Base-by-base conservation (phyloP, 2,888 invertebrate genomes). In the Thyatira batis region DNA sequence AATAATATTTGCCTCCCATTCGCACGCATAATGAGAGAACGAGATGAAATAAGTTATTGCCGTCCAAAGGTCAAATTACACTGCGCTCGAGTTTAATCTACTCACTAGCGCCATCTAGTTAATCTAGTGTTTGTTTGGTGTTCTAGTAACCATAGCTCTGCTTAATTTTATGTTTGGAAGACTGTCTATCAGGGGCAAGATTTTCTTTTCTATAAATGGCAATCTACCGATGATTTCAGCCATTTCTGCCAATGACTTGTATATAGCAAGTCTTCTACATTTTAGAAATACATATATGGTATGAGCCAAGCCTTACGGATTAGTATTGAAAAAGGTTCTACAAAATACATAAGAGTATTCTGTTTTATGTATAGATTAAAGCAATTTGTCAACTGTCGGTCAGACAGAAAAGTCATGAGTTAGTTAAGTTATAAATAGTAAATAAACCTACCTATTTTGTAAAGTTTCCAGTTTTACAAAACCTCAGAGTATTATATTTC, bases 401-500 rank as follows among this genome's bases (percentile, higher is more conserved):
- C 11, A 28, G 27, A 11, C 25, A 20, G 44, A 27, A 11, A 44
- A 17, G 20, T 44, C 10, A 21, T 33, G 21, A 21, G 25, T 11
- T 25, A 5, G 6, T 30, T 21, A 28, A 28, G 20, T 51, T 17
- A 10, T 25, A 6, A 21, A 45, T 39, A 44, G 13, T 28, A 45
- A 44, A 11, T 28, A 45, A 49, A 3, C 17, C 49, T 33, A 50
- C 45, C n/a, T 45, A 23, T 20, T 45, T 20, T 23, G 20, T 23
- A 45, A 21, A 6, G 45, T 45, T 45, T 45, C n/a, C 45, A 45
- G 23, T 45, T 45, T 45, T 45, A 20, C 20, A 39, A 43, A 39
- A 28, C 27, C 52, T 43, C 49, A 43, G 45, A 48, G 48, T 44
- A 49, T 45, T 52, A 48, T 44, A 43, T 49, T 27, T 51, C 53